Base-by-base conservation (phyloP, 1,140 invertebrate species). In the Atta colombica region DNA sequence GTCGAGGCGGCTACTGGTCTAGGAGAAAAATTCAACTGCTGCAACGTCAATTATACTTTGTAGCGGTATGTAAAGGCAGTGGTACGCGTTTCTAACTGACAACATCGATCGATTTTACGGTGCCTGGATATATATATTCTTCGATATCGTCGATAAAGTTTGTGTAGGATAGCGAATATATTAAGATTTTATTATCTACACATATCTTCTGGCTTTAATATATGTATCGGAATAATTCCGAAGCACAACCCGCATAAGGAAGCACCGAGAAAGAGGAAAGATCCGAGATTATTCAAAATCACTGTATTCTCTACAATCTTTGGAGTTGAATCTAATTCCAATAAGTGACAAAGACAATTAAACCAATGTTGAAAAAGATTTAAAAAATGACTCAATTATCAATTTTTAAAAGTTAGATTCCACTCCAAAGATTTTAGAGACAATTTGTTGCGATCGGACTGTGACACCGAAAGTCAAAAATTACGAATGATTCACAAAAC, bases 1-100 rank as follows among this genome's bases (percentile, higher is more conserved):
- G 53, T 12, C 18, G 63, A 49, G 78, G n/a, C 77, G 53, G 53
- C 85, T 86, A 69, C 85, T 66, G 58, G 77, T 51, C 65, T 53
- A 60, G 25, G 63, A 12, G 51, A 86, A 86, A 86, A 86, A 69
- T 35, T 80, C 66, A 51, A 14, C 51, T 12, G 35, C 63, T 69
- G 63, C 51, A 78, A 66, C 58, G 72, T 51, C 72, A 78, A 86
- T 86, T 86, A 45, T 45, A 80, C 25, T 82, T 61, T 25, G 35
- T 28, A 49, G 31, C 31, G 66, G 53, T 58, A 82, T 31, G 68
- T 61, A 74, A 21, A 72, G 53, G 28, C 80, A 72, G 78, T 28
- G 53, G 51, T 72, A 66, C 53, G 68, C 80, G 69, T 74, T 35
- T 58, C 66, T 12, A 80, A 14, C 61, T 35, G 28, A 68, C 77